phyloP scores from a whole-genome alignment of 2,888 invertebrate species.

The Lithophane socia region DNA sequence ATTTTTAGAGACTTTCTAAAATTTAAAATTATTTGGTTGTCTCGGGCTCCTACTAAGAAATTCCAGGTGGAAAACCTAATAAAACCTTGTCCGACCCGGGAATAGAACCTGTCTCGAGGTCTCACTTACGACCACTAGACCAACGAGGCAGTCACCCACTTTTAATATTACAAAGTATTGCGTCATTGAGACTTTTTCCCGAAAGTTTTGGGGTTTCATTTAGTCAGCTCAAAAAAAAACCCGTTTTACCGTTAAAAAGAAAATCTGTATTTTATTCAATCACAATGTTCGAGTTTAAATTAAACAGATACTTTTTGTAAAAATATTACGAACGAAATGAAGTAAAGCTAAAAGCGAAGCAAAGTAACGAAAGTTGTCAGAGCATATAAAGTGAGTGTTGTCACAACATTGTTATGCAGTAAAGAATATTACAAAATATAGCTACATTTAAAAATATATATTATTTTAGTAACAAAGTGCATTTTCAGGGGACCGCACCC shows the following conservation, averaged over 20 bases:
- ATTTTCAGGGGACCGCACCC: too few relatives aligned
- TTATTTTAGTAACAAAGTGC: background rate
- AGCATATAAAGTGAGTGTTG: slow-evolving; percentile 9
- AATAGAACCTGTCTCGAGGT: too few relatives aligned
- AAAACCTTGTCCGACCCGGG: too few relatives aligned
- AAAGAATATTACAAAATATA: background rate
- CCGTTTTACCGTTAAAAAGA: background rate
- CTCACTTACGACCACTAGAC: too few relatives aligned
- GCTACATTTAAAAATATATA: background rate
- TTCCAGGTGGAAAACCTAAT: too few relatives aligned
- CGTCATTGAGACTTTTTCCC: background rate
- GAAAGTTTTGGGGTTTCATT: background rate
- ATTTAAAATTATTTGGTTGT: background rate
- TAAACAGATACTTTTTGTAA: background rate
- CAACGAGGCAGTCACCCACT: too few relatives aligned
- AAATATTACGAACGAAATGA: slow-evolving; percentile 8
- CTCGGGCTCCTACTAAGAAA: too few relatives aligned
- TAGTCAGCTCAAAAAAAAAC: background rate
- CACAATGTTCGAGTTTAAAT: background rate
- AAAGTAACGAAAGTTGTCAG: slow-evolving; percentile 19
- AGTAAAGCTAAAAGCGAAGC: slow-evolving; percentile 1
- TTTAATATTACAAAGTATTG: too few relatives aligned
- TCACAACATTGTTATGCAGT: background rate
- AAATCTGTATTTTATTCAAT: background rate
- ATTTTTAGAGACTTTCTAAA: too few relatives aligned